phyloP scores from a whole-genome alignment of 2,113 vertebrate genomes.

The Thamnaconus septentrionalis region DNA sequence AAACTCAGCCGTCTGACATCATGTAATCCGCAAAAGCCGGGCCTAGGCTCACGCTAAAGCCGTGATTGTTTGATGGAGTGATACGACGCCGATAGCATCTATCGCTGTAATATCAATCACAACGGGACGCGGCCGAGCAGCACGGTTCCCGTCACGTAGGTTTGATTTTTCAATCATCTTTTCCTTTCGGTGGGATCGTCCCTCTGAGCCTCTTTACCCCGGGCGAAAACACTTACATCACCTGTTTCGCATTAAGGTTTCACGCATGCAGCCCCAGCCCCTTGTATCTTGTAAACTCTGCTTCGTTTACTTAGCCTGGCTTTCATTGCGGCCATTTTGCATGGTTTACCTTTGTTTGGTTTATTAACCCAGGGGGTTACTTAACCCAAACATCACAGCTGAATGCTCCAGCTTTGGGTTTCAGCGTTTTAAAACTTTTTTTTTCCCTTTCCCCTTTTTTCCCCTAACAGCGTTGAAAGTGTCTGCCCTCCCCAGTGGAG shows the following conservation, averaged over 20 bases:
- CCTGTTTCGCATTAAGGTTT: conserved; percentile 90
- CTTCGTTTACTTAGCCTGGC: conserved; percentile 97
- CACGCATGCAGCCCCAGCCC: conserved; percentile 76
- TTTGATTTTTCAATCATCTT: conserved; percentile 33
- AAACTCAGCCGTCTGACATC: conserved; percentile 26
- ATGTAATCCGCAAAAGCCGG: conserved; percentile 23
- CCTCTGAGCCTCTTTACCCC: conserved; percentile 48
- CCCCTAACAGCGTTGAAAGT: conserved; percentile 74
- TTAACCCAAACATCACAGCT: conserved; percentile 92
- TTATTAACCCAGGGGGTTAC: conserved; percentile 98
- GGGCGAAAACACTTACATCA: conserved; percentile 74
- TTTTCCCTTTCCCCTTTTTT: not conserved
- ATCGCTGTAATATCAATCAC: conserved; percentile 14
- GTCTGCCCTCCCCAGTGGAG: conserved; percentile 53
- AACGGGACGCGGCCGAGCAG: not conserved
- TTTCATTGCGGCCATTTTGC: conserved; percentile 97
- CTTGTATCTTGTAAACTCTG: conserved; percentile 92
- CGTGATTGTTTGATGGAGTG: conserved; percentile 29
- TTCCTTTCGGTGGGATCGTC: conserved; percentile 36
- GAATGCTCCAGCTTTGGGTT: conserved; percentile 88
- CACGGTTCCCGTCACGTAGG: conserved; percentile 1
- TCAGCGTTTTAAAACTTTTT: conserved; percentile 74
- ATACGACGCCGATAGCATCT: conserved; percentile 38
- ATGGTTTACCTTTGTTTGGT: conserved; percentile 98
- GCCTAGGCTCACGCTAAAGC: conserved; percentile 28